phyloP scores from a whole-genome alignment of 2,113 vertebrate genomes.

The Otocyon megalotis region DNA sequence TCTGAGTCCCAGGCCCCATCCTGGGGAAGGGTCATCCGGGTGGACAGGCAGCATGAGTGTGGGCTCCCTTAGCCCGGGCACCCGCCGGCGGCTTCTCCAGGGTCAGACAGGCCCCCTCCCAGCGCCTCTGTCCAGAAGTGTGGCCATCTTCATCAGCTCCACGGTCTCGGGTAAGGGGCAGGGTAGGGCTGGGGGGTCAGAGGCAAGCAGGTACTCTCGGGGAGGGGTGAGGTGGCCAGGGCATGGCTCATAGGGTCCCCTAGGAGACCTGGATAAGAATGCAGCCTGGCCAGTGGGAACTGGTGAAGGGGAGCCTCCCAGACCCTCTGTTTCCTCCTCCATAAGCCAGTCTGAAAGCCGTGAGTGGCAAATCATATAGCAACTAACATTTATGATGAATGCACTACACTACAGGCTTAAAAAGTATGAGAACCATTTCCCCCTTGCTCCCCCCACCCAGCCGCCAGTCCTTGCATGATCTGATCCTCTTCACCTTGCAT shows the following conservation, averaged over 20 bases:
- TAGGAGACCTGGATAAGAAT: neutral
- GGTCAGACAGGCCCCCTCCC: constrained; percentile 72
- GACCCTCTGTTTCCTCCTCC: neutral
- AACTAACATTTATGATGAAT: neutral
- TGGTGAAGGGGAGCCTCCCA: neutral
- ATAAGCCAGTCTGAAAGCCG: neutral
- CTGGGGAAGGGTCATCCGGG: neutral
- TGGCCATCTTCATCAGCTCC: constrained; percentile 90
- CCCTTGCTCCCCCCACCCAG: neutral
- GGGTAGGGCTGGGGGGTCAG: neutral
- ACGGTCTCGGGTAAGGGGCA: constrained; percentile 87
- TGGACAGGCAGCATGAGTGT: constrained; percentile 4
- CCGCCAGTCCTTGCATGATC: accelerated
- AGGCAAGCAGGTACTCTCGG: neutral
- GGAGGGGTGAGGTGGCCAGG: neutral
- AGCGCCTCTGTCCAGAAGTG: constrained; percentile 80
- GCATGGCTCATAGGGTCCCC: neutral
- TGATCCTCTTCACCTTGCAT: neutral
- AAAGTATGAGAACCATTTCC: neutral
- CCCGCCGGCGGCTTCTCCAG: constrained; percentile 47
- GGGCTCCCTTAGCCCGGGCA: neutral
- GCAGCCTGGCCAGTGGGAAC: neutral
- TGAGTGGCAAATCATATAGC: neutral
- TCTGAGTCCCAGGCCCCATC: neutral
- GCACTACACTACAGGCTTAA: accelerated